Conservation (phyloP, 2,888 invertebrate species). For the Pardosa pseudoannulata region DNA sequence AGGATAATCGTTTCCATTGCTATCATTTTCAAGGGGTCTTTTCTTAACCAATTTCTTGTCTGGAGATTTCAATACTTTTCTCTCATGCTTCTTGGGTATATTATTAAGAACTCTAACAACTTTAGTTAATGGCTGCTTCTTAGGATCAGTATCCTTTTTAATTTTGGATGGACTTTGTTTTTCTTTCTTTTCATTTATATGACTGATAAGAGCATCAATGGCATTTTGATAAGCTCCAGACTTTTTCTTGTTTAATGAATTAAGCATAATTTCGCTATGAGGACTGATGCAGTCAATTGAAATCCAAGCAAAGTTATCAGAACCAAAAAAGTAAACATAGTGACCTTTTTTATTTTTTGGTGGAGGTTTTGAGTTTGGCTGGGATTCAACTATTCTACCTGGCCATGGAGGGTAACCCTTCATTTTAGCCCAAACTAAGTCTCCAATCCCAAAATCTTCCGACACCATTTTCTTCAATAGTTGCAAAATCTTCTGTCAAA, state of each 20-base stretch:
- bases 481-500: too few relatives aligned
- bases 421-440: constrained; percentile 51
- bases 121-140: not conserved
- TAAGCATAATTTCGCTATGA: constrained; percentile 84
- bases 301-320: constrained; percentile 85
- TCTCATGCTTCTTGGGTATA: not conserved
- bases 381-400: constrained; percentile 9
- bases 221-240: constrained; percentile 78
- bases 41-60: too few relatives aligned
- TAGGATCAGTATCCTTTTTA: not conserved
- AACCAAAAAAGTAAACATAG: constrained; percentile 73
- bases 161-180: not conserved
- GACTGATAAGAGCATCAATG: not conserved
- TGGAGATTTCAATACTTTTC: not conserved
- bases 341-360: constrained; percentile 28
- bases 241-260: constrained; percentile 84
- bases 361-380: not conserved
- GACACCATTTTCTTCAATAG: constrained; percentile 39
- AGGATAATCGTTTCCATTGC: too few relatives aligned
- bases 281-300: constrained; percentile 89
- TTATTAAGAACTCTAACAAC: not conserved
- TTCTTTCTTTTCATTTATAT: not conserved
- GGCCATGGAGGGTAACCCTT: constrained; percentile 38
- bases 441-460: constrained; percentile 20
- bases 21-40: too few relatives aligned